Evolutionary conservation across 2,797 vertebrate genomes (phyloP), one percentile per base, ranked within the genome.

Genomic region (Vespertilio murinus): DNA sequence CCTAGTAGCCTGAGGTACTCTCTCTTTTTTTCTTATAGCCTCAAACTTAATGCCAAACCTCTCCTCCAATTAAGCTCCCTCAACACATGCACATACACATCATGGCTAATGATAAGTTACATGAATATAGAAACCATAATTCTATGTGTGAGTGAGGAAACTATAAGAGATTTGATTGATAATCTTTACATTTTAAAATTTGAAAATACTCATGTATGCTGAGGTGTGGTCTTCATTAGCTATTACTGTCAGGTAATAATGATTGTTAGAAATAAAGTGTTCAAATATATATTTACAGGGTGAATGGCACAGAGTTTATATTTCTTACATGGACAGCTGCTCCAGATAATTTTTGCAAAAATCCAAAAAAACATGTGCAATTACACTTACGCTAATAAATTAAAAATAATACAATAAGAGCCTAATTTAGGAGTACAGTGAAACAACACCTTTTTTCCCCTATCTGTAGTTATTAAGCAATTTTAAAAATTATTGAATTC

Each of bases 371-470:
- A 73, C n/a, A 82, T n/a, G 4, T 11, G 13, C 52, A 40, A 71
- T 65, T 38, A 80, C 89, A 47, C 11, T 75, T 81, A 94, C 84
- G 23, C 4, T 56, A 91, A 78, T 70, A 97, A 81, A 89, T 81
- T 81, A n/a, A 30, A 84, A 92, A 45, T n/a, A 79, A 64, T 47
- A 75, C 73, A 75, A 70, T 59, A 73, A 92, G 5, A 65, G 42
- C 35, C 45, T 93, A 71, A 67, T n/a, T 65, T 95, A 86, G 59
- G n/a, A 83, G 8, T 77, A 61, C 14, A 52, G 16, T 45, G 17
- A 61, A 83, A 84, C 23, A 33, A 8, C 52, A 20, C 49, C 1
- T 6, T 87, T 79, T 64, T 74, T 56, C 28, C 14, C 71, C 14
- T 77, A 30, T 45, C 18, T 71, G 54, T 67, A 84, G 75, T 86